These are phyloP conservation scores for Onychomys arenicola DNA, from an alignment of 2,797 vertebrate genomes.

Conservation along the genomic window DNA sequence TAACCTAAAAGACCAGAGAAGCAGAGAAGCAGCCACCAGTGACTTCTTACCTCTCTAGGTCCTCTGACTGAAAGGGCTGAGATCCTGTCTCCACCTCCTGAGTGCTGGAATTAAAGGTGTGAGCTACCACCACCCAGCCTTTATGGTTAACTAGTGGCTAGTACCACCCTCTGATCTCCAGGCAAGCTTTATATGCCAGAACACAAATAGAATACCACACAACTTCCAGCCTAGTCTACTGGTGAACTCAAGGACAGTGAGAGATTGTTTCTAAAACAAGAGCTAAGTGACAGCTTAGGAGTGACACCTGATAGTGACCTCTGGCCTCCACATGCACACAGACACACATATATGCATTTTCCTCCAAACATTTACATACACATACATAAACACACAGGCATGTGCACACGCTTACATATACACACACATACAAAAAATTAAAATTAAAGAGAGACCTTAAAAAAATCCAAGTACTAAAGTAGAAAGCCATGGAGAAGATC, in stretches of 20 bases:
- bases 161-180: too few relatives aligned
- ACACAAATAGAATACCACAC: too few relatives aligned
- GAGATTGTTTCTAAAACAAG: background rate
- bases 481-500: background rate
- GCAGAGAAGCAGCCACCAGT: too few relatives aligned
- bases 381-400: background rate
- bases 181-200: too few relatives aligned
- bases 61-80: too few relatives aligned
- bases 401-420: too few relatives aligned
- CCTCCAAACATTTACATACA: background rate
- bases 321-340: background rate
- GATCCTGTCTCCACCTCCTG: too few relatives aligned
- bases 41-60: too few relatives aligned
- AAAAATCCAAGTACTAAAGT: background rate
- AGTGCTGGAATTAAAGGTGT: too few relatives aligned
- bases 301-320: background rate
- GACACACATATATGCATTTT: background rate
- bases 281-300: background rate
- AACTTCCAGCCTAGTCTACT: background rate
- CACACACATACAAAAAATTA: background rate
- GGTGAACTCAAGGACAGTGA: background rate
- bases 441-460: constrained; percentile 35
- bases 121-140: too few relatives aligned
- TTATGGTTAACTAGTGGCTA: too few relatives aligned
- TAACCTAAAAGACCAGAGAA: too few relatives aligned